phyloP scores from a whole-genome alignment of 2,888 invertebrate species.

The Caenorhabditis imperialis region DNA sequence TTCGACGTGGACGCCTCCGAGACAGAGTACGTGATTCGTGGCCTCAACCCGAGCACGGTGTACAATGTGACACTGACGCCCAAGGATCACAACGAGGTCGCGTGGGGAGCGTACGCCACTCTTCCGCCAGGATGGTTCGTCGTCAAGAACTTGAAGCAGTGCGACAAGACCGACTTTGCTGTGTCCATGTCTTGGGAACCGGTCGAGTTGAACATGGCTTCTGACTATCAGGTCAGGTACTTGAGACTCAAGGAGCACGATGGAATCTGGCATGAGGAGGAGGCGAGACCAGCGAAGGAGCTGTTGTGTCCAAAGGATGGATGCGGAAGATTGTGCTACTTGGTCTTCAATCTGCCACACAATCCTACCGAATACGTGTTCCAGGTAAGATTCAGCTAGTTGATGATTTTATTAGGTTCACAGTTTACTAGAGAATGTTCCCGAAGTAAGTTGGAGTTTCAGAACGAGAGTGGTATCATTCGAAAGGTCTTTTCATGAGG shows the following conservation, averaged over 20 bases:
- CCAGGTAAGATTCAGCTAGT: conserved; percentile 65
- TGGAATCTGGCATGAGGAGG: conserved; percentile 73
- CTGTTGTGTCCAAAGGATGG: conserved; percentile 69
- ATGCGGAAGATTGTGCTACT: conserved; percentile 77
- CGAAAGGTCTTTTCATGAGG: too few species aligned
- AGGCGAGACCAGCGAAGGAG: conserved; percentile 65
- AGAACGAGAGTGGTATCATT: too few species aligned
- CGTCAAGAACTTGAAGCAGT: conserved; percentile 76
- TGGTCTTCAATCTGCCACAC: conserved; percentile 77
- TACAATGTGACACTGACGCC: conserved; percentile 77
- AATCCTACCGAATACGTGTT: conserved; percentile 74
- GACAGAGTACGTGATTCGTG: conserved; percentile 74
- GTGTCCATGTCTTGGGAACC: conserved; percentile 78
- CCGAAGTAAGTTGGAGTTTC: too few species aligned
- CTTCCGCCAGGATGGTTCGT: conserved; percentile 78
- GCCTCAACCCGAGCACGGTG: conserved; percentile 75
- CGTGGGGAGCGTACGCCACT: conserved; percentile 78
- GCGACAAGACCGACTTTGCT: conserved; percentile 76
- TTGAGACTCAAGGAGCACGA: conserved; percentile 69
- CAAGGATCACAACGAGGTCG: conserved; percentile 72
- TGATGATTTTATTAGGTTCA: background rate
- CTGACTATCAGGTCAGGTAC: conserved; percentile 77
- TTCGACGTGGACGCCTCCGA: conserved; percentile 72
- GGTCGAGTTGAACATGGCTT: conserved; percentile 72
- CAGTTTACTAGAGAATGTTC: too few species aligned